Base-by-base conservation (phyloP, 92 coral and sea anemone species). In the Montipora capitata region DNA sequence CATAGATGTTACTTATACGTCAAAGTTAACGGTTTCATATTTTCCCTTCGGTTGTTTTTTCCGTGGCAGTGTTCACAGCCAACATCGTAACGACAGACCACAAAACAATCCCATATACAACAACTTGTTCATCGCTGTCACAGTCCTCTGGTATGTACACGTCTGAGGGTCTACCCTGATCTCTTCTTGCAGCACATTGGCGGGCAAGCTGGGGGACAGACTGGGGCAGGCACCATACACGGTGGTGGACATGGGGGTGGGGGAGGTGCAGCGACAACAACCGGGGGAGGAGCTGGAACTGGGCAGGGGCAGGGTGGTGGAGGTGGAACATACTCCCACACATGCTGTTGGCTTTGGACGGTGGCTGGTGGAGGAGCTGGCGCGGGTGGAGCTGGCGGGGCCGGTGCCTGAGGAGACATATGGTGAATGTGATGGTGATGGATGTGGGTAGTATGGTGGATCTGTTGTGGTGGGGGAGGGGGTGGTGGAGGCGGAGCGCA, bases 401-500 rank as follows among this genome's bases (percentile, higher is more conserved):
- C 93, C 15, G 96, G 98, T 14, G 92, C 98, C 92, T 82, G 94
- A 61, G 96, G 92, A 56, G 88, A 96, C 95, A 77, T 92, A 93
- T 94, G 98, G 74, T 91, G 98, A 90, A 92, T 79, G 89, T 67
- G 93, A 92, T 94, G 98, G 87, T 91, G 97, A 89, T 89, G 98
- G 88, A 90, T 91, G 79, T 82, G 92, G 83, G 91, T 93, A 77
- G 85, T 91, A 94, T 94, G 99, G 96, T 84, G 86, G 84, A 92
- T 83, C 95, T 87, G 92, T 87, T 95, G 98, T 10, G 94, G 94
- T 11, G 96, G 99, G 15, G 98, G 95, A 61, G 99, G 98, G 52
- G 99, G 99, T 61, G 95, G 99, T 59, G 99, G 98, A 45, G 99
- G 99, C 59, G 96, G 99, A 6, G 79, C 59, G 61, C 99, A 97